These are phyloP conservation scores for Athene cunicularia DNA, from an alignment of 2,113 vertebrate species.

Conservation along the genomic window DNA sequence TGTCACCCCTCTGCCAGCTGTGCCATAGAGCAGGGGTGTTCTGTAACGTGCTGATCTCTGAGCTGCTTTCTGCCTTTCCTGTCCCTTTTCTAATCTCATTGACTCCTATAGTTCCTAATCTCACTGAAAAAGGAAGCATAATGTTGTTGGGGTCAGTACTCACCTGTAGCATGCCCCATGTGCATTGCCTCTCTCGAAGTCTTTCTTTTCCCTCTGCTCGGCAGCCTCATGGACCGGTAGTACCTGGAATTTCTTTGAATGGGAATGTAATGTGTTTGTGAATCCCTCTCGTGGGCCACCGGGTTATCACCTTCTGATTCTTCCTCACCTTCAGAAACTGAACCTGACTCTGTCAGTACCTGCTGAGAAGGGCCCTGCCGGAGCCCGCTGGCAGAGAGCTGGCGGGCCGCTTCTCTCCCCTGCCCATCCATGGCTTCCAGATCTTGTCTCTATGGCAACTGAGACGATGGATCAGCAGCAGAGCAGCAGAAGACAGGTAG, in stretches of 20 bases:
- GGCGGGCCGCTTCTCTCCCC: not conserved
- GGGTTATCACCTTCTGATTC: not conserved
- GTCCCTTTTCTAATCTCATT: not conserved
- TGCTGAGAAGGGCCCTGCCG: not conserved
- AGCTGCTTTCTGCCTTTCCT: not conserved
- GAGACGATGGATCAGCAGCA: not conserved
- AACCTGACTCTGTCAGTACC: not conserved
- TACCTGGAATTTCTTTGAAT: conserved; percentile 78
- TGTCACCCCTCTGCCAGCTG: not conserved
- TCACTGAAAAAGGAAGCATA: not conserved
- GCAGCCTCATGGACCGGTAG: conserved; percentile 68
- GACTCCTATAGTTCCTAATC: not conserved
- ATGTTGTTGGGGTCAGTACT: conserved; percentile 25
- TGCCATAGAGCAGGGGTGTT: not conserved
- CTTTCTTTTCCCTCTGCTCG: conserved; percentile 13
- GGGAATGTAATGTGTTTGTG: not conserved
- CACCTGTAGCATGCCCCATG: conserved; percentile 43
- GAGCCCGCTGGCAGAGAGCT: not conserved
- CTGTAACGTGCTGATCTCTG: not conserved
- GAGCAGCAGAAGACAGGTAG: not conserved
- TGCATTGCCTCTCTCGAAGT: not conserved
- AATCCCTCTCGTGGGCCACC: not conserved
- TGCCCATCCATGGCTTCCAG: conserved; percentile 26
- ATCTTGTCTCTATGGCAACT: conserved; percentile 69
- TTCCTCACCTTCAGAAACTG: conserved; percentile 28